These are phyloP conservation scores for Drosophila teissieri DNA, from an alignment of 1,140 invertebrate species.

Conservation along the genomic window DNA sequence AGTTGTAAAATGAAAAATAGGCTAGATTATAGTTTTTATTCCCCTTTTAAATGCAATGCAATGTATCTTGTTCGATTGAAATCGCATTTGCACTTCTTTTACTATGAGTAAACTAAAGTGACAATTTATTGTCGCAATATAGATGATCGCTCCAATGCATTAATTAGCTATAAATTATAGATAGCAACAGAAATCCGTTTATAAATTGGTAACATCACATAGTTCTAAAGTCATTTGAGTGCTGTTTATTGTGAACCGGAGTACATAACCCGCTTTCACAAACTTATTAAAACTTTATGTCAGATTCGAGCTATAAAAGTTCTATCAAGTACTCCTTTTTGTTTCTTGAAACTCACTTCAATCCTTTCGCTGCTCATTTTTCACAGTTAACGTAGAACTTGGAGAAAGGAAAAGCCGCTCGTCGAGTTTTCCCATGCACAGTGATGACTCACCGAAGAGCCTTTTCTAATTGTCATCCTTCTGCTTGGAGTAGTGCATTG, in stretches of 20 bases:
- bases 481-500: slow-evolving; percentile 42
- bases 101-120: neutral
- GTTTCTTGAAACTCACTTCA: slow-evolving; percentile 8
- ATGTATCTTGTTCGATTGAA: neutral
- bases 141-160: neutral
- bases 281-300: slow-evolving; percentile 15
- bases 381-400: slow-evolving; percentile 30
- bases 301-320: slow-evolving; percentile 9
- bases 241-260: neutral
- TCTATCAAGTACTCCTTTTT: slow-evolving; percentile 5
- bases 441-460: slow-evolving; percentile 30
- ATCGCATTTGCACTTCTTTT: slow-evolving; percentile 3
- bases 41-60: neutral
- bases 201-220: neutral
- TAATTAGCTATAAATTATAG: neutral
- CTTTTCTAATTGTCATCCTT: slow-evolving; percentile 57
- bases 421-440: slow-evolving; percentile 17
- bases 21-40: neutral
- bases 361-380: slow-evolving; percentile 43
- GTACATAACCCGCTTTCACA: neutral
- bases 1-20: slow-evolving; percentile 33
- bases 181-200: neutral
- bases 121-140: slow-evolving; percentile 3
- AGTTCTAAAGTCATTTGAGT: too few species aligned
- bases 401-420: slow-evolving; percentile 13